These are phyloP conservation scores for Holcopasites calliopsidis DNA, from an alignment of 1,140 invertebrate species.

Conservation along the genomic window DNA sequence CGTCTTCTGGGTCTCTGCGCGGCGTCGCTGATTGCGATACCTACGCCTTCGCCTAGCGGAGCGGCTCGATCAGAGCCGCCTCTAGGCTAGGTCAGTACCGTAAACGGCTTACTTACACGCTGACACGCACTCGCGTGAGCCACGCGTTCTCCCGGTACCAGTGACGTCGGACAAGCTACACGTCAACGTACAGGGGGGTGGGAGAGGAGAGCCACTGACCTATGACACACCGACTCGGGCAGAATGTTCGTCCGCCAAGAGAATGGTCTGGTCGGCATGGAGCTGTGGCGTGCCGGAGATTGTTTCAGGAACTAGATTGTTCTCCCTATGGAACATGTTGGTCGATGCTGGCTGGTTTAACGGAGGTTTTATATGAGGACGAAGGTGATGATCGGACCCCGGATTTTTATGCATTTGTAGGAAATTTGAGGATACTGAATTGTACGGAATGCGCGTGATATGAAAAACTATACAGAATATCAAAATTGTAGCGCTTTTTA, in stretches of 20 bases:
- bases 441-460: too few relatives aligned
- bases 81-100: constrained; percentile 64
- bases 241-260: constrained; percentile 14
- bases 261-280: neutral
- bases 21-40: constrained; percentile 72
- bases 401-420: too few relatives aligned
- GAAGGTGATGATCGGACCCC: too few relatives aligned
- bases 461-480: too few relatives aligned
- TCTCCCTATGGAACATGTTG: too few relatives aligned
- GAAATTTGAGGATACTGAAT: too few relatives aligned
- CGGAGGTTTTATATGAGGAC: too few relatives aligned
- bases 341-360: too few relatives aligned
- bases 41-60: constrained; percentile 61
- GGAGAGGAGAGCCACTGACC: constrained; percentile 38
- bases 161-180: constrained; percentile 29
- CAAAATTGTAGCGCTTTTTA: too few relatives aligned
- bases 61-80: constrained; percentile 36
- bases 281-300: neutral
- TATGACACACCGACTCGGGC: constrained; percentile 49
- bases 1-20: constrained; percentile 67
- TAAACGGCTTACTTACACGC: constrained; percentile 60
- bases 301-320: too few relatives aligned
- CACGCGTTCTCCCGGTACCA: constrained; percentile 39
- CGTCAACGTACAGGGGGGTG: neutral
- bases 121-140: constrained; percentile 47